Evolutionary conservation across 2,797 vertebrate species (phyloP), one percentile per base, ranked within the genome.

Genomic region (Galagoides demidoff): DNA sequence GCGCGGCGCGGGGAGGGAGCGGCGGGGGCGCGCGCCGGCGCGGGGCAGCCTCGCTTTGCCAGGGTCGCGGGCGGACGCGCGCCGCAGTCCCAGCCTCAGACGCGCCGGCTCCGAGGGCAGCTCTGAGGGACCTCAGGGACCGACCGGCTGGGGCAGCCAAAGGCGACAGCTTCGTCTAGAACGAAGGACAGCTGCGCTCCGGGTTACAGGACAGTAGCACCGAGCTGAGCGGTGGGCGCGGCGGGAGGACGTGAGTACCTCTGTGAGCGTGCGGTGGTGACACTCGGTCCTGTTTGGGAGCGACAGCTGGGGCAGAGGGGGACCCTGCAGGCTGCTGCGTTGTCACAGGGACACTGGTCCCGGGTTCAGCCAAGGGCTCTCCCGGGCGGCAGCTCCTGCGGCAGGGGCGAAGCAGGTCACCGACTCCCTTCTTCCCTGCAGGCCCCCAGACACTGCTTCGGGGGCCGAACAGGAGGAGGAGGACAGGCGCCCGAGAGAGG

Each of bases 221-320:
- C 31, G 17, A 34, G 90, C 92, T 10, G 84, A 81, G 73, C 19
- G 43, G 95, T 55, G 93, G 93, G 92, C 63, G 71, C 96, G 81
- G 85, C 81, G 39, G 29, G 89, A 92, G 96, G 95, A 97, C 95
- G 97, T 97, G 94, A 97, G 97, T 97, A 95, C 66, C 92, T 81
- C 49, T 0, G 43, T 13, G 83, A 27, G 68, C n/a, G 76, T 91
- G 64, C 22, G 77, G 85, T 37, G 20, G 92, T 57, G 92, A 71
- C 27, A 16, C 57, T 71, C 0, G 29, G 86, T 55, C 23, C 84
- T 2, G 92, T 83, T 45, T 9, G 3, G 20, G 45, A 63, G 73
- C 52, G 27, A 14, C 63, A 79, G 12, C 91, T 6, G 88, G 55
- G 49, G 83, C 20, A 27, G 45, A 49, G 95, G 59, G 39, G 86